Percentiles rank a stretch among this genome's conserved stretches.
These are phyloP conservation scores for Vanessa cardui DNA, from an alignment of 2,888 invertebrate species.

Conservation along the genomic window DNA sequence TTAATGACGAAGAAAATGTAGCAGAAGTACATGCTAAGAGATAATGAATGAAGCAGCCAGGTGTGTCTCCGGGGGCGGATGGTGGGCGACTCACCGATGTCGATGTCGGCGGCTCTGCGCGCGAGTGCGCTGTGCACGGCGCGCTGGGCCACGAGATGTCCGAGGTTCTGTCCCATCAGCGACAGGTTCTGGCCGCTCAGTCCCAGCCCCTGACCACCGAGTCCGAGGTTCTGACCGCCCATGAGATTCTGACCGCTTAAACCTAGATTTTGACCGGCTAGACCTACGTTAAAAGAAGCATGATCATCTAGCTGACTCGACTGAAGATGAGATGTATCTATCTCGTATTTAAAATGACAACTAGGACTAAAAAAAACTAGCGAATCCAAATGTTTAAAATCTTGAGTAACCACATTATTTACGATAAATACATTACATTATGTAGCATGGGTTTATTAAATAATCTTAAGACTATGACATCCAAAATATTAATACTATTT, in stretches of 20 bases:
- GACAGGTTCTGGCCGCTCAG: conserved; percentile 62
- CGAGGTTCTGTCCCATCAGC: conserved; percentile 65
- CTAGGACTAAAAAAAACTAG: no score
- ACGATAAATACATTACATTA: no score
- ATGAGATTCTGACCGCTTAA: conserved; percentile 56
- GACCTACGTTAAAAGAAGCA: conserved; percentile 51
- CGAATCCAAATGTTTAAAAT: no score
- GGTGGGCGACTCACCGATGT: conserved; percentile 50
- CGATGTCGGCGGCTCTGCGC: conserved; percentile 67
- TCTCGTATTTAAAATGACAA: no score
- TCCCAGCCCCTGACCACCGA: conserved; percentile 59
- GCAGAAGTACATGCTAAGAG: no score
- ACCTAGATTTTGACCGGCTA: conserved; percentile 64
- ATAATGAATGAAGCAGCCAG: no score
- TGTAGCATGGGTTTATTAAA: no score
- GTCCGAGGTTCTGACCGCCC: conserved; percentile 47
- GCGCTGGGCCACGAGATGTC: conserved; percentile 67
- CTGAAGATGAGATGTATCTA: background rate
- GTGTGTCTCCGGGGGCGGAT: no score
- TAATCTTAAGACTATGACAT: no score
- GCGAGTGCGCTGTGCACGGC: conserved; percentile 74
- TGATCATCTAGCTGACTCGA: conserved; percentile 10
- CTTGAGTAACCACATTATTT: no score
- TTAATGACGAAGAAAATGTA: no score
- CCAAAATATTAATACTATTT: background rate